These are phyloP conservation scores for Pachydiplax longipennis DNA, from an alignment of 2,888 invertebrate species.

Conservation along the genomic window DNA sequence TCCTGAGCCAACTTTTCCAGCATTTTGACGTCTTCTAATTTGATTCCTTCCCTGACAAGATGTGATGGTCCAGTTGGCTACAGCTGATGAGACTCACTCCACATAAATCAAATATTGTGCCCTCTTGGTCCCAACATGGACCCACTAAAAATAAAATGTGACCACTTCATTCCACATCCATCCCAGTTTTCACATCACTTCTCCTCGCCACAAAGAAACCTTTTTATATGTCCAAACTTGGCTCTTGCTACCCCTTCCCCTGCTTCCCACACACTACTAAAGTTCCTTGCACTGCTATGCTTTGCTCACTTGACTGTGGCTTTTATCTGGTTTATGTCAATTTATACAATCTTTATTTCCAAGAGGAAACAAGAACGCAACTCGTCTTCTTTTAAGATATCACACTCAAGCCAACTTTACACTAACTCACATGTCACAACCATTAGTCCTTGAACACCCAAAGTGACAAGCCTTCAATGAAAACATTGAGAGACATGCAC, in stretches of 20 bases:
- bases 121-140: conserved; percentile 24
- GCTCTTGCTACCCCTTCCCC: conserved; percentile 7
- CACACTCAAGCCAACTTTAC: conserved; percentile 37
- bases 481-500: neutral
- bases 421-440: conserved; percentile 36
- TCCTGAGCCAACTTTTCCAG: neutral
- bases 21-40: neutral
- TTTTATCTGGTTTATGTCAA: conserved; percentile 34
- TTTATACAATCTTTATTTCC: conserved; percentile 34
- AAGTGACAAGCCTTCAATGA: neutral
- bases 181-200: conserved; percentile 30
- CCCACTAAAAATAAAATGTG: conserved; percentile 11
- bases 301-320: conserved; percentile 27
- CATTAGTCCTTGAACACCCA: conserved; percentile 28
- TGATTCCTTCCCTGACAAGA: neutral
- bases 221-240: conserved; percentile 32
- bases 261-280: conserved; percentile 21
- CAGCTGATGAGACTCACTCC: neutral
- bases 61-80: neutral
- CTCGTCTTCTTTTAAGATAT: conserved; percentile 7
- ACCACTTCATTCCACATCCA: conserved; percentile 42
- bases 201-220: conserved; percentile 22
- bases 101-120: neutral
- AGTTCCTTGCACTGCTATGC: conserved; percentile 36
- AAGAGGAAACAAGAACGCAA: neutral